Evolutionary conservation across 2,888 invertebrate species (phyloP), one percentile per base, ranked within the genome.

Genomic region (Drosophila diplacantha): DNA sequence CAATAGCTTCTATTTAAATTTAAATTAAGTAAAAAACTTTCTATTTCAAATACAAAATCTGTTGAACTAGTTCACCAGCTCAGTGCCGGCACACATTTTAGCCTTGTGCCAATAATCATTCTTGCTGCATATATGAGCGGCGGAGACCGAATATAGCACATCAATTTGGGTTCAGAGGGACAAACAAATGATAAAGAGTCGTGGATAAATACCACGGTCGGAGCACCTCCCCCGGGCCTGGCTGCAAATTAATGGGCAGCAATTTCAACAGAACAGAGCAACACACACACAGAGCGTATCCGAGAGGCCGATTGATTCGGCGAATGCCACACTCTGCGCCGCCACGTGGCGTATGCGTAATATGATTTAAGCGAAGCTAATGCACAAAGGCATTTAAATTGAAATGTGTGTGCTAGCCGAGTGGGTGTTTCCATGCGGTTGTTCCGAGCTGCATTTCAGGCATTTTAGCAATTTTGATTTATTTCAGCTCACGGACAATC

Each of bases 371-470:
- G 75, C 78, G 59, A 46, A 50, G 74, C 74, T 76, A 77, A 82
- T 82, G 81, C 81, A 82, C 74, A 77, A 77, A 77, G 80, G 81
- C 81, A 80, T 70, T 72, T 64, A 82, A 77, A 76, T 76, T 80
- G 80, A 77, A 72, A 80, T 76, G 66, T 73, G 58, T 38, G 49
- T 22, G 50, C 32, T 47, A 7, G 38, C 22, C 34, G 38, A 51
- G 43, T 43, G 50, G 24, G 26, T 38, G 47, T 47, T 49, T 59
- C 52, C 24, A 35, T 53, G 53, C 31, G 69, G 46, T 46, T 51
- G 32, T 37, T 16, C 65, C 22, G 50, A 8, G 41, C 60, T 41
- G 60, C 49, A 67, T 55, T 64, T 51, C 43, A 47, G 65, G 57
- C 69, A 68, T 66, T 49, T 83, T 77, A 75, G 59, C 73, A 75